Evolutionary conservation across 1,140 invertebrate genomes (phyloP), one percentile per base, ranked within the genome.

Genomic region (Sarcophaga bullata): DNA sequence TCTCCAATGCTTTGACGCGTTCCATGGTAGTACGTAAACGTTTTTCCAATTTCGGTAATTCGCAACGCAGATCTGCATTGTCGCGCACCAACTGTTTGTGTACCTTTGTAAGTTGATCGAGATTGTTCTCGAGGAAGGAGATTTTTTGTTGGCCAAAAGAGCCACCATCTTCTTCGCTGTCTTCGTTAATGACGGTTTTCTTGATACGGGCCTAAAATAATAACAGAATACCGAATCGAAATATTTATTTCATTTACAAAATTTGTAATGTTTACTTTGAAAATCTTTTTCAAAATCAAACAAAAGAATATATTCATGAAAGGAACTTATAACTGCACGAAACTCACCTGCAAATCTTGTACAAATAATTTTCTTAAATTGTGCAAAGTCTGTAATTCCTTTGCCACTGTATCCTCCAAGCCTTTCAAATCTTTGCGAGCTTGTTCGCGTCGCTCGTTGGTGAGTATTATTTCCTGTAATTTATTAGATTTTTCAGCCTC

Each of bases 81-180:
- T 99, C 99, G 83, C 98, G 94, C 83, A 99, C 98, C 87, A 97
- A 91, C 91, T 97, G 95, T 88, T 97, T 97, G 91, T 97, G 95
- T 83, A 97, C 95, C 93, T 99, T 99, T 80, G 98, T 99, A 81
- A 99, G 91, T 91, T 99, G 98, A 91, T 99, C 98, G 84, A 99
- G 92, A n/a, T 99, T 99, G 91, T 99, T 99, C 91, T 99, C 98
- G 85, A 99, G 93, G 25, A 99, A 99, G 84, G 96, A 97, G 90
- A 99, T 99, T 93, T 99, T 99, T 91, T 99, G 98, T 91, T 99
- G 98, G n/a, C 98, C 98, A 80, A 98, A 93, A 46, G 96, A 97
- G 11, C 98, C 97, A 84, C 98, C 97, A 87, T 97, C 96, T 84
- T 98, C 97, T 88, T 99, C 98, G 76, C 93, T 95, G 81, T 97